These are phyloP conservation scores for Columba livia DNA, from an alignment of 2,113 vertebrate genomes.

Conservation along the genomic window DNA sequence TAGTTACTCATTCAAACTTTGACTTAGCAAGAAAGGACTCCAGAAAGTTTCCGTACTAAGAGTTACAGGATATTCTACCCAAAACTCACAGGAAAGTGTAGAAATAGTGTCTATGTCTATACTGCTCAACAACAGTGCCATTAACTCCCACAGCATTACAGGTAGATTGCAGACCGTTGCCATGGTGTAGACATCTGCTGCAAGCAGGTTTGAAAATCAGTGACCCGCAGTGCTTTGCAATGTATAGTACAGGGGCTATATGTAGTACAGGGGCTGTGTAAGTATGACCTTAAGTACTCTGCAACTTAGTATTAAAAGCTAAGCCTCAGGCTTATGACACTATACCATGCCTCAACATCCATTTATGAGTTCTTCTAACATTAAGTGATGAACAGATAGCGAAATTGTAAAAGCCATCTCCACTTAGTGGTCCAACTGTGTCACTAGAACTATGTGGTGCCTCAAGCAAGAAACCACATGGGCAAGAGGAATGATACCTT, in stretches of 20 bases:
- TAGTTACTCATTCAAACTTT: background rate
- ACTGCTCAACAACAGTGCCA: background rate
- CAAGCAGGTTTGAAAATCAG: background rate
- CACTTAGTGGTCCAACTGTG: background rate
- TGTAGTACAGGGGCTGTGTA: fast-evolving
- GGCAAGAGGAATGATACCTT: background rate
- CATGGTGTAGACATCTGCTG: background rate
- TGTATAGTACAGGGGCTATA: too few relatives aligned
- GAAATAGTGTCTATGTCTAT: background rate
- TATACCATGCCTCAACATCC: background rate
- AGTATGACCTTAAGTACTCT: background rate
- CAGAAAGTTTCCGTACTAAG: background rate
- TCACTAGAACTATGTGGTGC: background rate
- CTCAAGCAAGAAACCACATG: background rate
- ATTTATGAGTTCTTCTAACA: background rate
- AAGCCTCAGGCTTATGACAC: background rate
- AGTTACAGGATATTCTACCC: background rate
- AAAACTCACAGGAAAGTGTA: background rate
- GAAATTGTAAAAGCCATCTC: background rate
- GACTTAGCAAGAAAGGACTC: background rate
- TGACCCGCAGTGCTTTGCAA: background rate
- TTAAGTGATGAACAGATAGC: background rate
- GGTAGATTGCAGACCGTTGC: background rate
- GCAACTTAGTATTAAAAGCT: background rate
- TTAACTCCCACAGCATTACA: fast-evolving